Evolutionary conservation across 2,888 invertebrate species (phyloP).

Genomic region (Polyommatus iphigenia): DNA sequence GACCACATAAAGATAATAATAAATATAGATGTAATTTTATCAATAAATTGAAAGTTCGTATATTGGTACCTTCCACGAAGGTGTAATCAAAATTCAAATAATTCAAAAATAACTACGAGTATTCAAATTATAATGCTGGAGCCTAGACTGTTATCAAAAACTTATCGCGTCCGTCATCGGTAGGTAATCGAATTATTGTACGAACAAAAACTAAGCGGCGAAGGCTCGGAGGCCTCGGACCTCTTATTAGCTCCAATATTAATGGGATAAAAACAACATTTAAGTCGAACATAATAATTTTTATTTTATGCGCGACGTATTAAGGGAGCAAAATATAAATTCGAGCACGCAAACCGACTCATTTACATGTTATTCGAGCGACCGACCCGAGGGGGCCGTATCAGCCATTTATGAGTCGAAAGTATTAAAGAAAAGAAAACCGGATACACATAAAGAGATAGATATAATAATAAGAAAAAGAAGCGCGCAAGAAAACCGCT

Average conservation of each 20-base stretch:
- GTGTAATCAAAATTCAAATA: conserved; percentile 43
- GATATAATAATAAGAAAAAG: conserved; percentile 73
- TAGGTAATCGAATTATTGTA: conserved; percentile 15
- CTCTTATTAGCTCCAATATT: conserved; percentile 26
- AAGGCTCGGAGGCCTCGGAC: background rate
- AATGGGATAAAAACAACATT: conserved; percentile 29
- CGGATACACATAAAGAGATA: conserved; percentile 70
- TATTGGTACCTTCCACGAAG: background rate
- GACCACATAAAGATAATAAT: conserved; percentile 1
- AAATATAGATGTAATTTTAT: background rate
- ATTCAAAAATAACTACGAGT: conserved; percentile 49
- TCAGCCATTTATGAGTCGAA: conserved; percentile 78
- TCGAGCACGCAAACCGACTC: conserved; percentile 66
- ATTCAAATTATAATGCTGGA: conserved; percentile 43
- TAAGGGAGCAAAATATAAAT: conserved; percentile 57
- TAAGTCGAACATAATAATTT: conserved; percentile 28
- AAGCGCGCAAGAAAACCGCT: conserved; percentile 74
- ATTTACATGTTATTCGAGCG: conserved; percentile 79
- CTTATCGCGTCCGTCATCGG: conserved; percentile 39
- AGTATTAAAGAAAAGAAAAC: conserved; percentile 79
- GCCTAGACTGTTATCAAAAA: conserved; percentile 44
- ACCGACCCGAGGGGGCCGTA: conserved; percentile 76
- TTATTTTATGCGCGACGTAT: conserved; percentile 27
- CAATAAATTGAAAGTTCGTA: conserved; percentile 30
- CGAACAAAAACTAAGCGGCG: conserved; percentile 6